These are phyloP conservation scores for Schizotus pectinicornis DNA, from an alignment of 2,888 invertebrate genomes.

Conservation along the genomic window DNA sequence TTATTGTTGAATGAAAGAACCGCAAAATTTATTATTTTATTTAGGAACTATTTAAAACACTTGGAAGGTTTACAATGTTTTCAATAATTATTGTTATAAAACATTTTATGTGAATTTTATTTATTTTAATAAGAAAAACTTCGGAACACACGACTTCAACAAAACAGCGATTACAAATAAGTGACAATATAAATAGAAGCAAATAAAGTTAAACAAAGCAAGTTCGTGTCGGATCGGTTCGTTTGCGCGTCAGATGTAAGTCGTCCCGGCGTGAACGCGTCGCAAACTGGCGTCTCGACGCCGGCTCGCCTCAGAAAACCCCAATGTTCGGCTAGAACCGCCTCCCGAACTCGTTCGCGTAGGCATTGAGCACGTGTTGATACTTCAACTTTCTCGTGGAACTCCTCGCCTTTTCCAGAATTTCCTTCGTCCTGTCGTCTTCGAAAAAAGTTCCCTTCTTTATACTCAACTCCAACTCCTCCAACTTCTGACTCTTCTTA, in stretches of 20 bases:
- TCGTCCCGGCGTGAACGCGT: conserved; percentile 39
- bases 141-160: neutral
- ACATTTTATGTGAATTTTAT: neutral
- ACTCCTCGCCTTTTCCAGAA: conserved; percentile 52
- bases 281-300: conserved; percentile 38
- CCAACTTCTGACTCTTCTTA: conserved; percentile 52
- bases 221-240: conserved; percentile 39
- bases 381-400: conserved; percentile 50
- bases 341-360: conserved; percentile 43
- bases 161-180: conserved; percentile 16
- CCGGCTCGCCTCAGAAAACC: conserved; percentile 10
- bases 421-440: conserved; percentile 53
- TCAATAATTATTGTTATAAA: conserved; percentile 14
- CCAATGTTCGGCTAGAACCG: conserved; percentile 39
- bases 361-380: conserved; percentile 44
- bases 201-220: conserved; percentile 15
- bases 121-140: too few species aligned
- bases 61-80: neutral
- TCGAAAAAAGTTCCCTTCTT: conserved; percentile 56
- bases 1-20: neutral
- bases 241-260: conserved; percentile 34
- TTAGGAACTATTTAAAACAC: conserved; percentile 4
- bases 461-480: conserved; percentile 53
- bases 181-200: conserved; percentile 26
- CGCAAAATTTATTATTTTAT: neutral